Base-by-base conservation (phyloP, 2,888 invertebrate species). In the Zygaena filipendulae region DNA sequence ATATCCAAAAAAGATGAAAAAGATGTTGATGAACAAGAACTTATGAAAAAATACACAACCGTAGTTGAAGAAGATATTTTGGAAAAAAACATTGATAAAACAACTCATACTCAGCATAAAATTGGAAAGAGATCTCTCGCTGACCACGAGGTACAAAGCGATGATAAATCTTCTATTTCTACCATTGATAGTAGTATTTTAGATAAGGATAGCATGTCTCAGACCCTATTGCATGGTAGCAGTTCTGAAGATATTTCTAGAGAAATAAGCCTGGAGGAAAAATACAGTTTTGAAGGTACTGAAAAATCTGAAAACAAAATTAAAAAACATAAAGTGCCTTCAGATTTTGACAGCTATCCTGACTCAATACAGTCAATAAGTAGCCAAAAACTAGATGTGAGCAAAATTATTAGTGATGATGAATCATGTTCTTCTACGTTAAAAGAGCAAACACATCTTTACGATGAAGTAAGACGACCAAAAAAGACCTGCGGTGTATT, bases 241-340 rank as follows among this genome's bases (percentile, higher is more conserved):
- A 72, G 74, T 40, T 72, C 72, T 3, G 75, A 79, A 52, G 77
- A 75, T 31, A 43, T 69, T 8, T 75, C 69, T 2, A 75, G 61
- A 47, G 75, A 77, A 54, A 46, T 57, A 2, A 79, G 70, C 32
- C 54, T 71, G 35, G 77, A 77, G 54, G 77, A 79, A 50, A 79
- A 79, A 48, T 60, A 71, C 30, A 68, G 71, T 42, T 70, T 49
- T 47, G 71, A 79, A 54, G 52, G 59, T 25, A 55, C 55, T 26
- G 75, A 75, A 52, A 79, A 77, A 44, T 44, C 51, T 3, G 54
- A 56, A 27, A 60, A 55, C 30, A 55, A 51, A 42, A 22, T 21
- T 13, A 13, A 30, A 10, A 35, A 36, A 12, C 30, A 34, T 6
- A 36, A 36, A 37, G 27, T 21, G n/a, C 13, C 31, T 11, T 35